Base-by-base conservation (phyloP, 1,140 invertebrate genomes). In the Dryas iulia region DNA sequence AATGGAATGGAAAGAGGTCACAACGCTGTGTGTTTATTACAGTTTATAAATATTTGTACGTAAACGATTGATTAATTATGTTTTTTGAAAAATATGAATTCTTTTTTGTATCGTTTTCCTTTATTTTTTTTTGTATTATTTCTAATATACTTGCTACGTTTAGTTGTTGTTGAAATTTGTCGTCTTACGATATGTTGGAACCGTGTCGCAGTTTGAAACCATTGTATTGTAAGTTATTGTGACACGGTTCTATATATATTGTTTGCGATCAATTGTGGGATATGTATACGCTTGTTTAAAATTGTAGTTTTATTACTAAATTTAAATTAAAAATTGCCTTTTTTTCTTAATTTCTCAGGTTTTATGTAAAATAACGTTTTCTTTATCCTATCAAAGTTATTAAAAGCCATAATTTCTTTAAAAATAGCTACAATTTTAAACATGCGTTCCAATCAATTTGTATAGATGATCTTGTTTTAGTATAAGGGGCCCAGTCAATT, bases 381-480 rank as follows among this genome's bases (percentile, higher is more conserved):
- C n/a, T n/a, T n/a, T n/a, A n/a, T n/a, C n/a, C n/a, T n/a, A n/a
- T n/a, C n/a, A n/a, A n/a, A n/a, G n/a, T n/a, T n/a, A n/a, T n/a
- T n/a, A n/a, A n/a, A n/a, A n/a, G n/a, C n/a, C n/a, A n/a, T n/a
- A n/a, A n/a, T n/a, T n/a, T 21, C 10, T 47, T 18, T n/a, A 21
- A 18, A 21, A 1, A 47, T 5, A 47, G 18, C 39, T 47, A 10
- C 14, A 8, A 47, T 47, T 47, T 18, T 47, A 47, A 47, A 47
- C 39, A 21, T 7, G 18, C 39, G n/a, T 47, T 18, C n/a, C 82
- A 77, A 82, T 82, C 75, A 67, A 84, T 80, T 79, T 87, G 81
- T 86, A 83, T 86, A 86, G 77, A 76, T 80, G 72, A 79, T 85
- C 81, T 83, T 79, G 74, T 84, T 77, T 74, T 65, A 52, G 73